phyloP scores from a whole-genome alignment of 2,888 invertebrate genomes.

The Mimachlamys varia region DNA sequence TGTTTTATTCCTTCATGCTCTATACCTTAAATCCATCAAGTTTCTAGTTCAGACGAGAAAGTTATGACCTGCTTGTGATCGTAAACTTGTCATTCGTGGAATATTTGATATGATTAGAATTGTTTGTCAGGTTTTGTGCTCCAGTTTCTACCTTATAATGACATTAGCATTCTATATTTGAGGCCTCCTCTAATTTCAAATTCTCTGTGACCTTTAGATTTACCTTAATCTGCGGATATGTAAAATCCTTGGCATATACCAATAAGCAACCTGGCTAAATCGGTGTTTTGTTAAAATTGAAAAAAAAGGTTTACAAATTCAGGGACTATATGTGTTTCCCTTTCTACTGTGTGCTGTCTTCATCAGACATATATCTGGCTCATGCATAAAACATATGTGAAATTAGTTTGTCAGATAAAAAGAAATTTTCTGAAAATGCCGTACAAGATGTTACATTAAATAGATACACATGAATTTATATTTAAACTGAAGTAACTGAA shows the following conservation, averaged over 20 bases:
- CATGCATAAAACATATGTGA: constrained; percentile 8
- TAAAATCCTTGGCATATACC: too few relatives aligned
- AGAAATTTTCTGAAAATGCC: background rate
- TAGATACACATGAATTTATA: background rate
- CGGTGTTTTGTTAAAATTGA: background rate
- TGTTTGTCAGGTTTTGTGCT: too few relatives aligned
- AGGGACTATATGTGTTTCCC: too few relatives aligned
- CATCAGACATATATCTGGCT: background rate
- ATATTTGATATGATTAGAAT: background rate
- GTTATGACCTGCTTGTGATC: background rate
- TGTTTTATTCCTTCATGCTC: background rate
- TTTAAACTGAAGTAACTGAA: background rate
- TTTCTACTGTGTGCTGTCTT: background rate
- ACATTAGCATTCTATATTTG: background rate
- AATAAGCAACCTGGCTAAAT: background rate
- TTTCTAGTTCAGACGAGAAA: background rate
- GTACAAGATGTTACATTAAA: background rate
- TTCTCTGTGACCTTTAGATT: background rate
- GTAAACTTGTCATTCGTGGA: background rate
- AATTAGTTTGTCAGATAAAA: constrained; percentile 20
- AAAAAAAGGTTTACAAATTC: background rate
- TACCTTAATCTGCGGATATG: background rate
- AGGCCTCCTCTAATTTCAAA: too few relatives aligned
- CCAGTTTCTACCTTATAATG: background rate
- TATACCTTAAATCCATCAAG: background rate